Base-by-base conservation (phyloP, 2,888 invertebrate genomes). In the Seira musarum region DNA sequence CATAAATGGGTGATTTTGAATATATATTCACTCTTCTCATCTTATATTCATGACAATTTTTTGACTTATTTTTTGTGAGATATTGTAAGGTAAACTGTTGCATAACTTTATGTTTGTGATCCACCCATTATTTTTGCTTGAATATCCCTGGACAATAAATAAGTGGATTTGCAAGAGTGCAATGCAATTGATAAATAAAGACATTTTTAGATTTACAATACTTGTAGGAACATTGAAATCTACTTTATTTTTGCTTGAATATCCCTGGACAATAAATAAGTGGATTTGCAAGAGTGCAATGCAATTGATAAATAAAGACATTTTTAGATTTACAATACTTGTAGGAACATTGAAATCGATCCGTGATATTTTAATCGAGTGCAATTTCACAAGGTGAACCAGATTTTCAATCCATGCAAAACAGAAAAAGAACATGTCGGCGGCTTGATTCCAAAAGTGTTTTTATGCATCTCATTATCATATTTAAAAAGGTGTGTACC, bases 371-470 rank as follows among this genome's bases (percentile, higher is more conserved):
- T 5, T 60, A 67, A 71, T 72, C 65, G 68, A 69, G 66, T 71
- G 70, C 75, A 80, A 22, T 63, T 68, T 25, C 64, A 75, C 80
- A 80, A 80, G 80, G 80, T 80, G 80, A 80, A 22, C 80, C 60
- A 80, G 69, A 53, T 80, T 67, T 80, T 66, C 64, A 30, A 71
- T 30, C 30, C 30, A 30, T 40, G 24, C n/a, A 1, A 71, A 46
- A 70, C n/a, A 70, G 24, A 70, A 60, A 40, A 70, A 53, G 22
- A 69, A 17, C 40, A 64, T 22, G 24, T 8, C 25, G 57, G 17
- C 57, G 30, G 66, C 46, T 2, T 15, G 35, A 22, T 40, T 35
- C 30, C 71, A 74, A 71, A 71, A 22, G 63, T 21, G 35, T 49
- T 66, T 72, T 73, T 60, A 35, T 40, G 63, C 57, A 35, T 57